Conservation (phyloP, 2,113 vertebrate genomes). For the Pagrus major region DNA sequence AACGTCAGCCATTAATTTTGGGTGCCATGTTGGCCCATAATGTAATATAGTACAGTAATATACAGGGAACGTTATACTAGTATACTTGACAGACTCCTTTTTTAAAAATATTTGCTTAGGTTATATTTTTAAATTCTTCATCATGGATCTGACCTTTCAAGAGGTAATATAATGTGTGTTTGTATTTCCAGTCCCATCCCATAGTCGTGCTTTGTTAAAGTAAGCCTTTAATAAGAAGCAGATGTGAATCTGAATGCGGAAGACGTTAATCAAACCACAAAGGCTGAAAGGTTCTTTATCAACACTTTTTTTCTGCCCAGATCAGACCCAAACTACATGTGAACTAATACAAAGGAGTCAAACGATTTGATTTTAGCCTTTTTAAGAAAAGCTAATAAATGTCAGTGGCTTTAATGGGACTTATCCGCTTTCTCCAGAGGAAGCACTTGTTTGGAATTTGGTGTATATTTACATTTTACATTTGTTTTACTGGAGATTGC, state of each 20-base stretch:
- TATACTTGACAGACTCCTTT: neutral
- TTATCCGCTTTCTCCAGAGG: conserved; percentile 26
- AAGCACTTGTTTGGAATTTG: conserved; percentile 57
- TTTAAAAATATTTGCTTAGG: neutral
- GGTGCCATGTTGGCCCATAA: neutral
- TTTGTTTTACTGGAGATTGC: conserved; percentile 58
- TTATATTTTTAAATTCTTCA: neutral
- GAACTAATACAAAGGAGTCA: neutral
- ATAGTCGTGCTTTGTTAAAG: neutral
- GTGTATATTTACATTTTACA: conserved; percentile 68
- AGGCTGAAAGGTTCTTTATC: neutral
- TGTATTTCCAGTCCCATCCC: neutral
- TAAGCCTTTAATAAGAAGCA: neutral
- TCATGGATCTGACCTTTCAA: neutral
- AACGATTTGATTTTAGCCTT: neutral
- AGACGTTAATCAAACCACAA: neutral
- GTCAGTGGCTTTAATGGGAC: conserved; percentile 40
- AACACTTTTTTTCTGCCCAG: neutral
- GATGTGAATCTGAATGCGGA: neutral
- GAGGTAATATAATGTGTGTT: neutral
- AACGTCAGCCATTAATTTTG: conserved; percentile 6
- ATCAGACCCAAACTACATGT: neutral
- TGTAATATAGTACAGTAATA: neutral
- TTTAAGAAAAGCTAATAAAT: conserved; percentile 57
- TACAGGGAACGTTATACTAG: neutral